These are phyloP conservation scores for Otolemur crassicaudatus DNA, from an alignment of 2,797 vertebrate species.

Conservation along the genomic window DNA sequence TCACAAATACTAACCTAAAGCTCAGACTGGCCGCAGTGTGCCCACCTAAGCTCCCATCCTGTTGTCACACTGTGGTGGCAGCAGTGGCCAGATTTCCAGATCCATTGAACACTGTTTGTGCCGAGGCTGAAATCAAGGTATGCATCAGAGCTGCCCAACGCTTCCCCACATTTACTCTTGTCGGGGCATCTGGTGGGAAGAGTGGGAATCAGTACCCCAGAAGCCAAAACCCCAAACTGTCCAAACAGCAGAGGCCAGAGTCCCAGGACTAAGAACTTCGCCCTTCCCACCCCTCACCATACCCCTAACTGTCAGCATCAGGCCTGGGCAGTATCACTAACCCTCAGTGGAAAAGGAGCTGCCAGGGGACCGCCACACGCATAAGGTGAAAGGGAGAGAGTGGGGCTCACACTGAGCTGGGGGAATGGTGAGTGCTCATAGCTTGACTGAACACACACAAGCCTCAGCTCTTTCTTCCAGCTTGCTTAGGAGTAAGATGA, in stretches of 20 bases:
- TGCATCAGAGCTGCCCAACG: not conserved
- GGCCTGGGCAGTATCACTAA: not conserved
- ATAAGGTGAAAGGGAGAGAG: not conserved
- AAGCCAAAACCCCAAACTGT: not conserved
- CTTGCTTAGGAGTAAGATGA: not conserved
- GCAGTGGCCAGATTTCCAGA: not conserved
- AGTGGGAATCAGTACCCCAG: not conserved
- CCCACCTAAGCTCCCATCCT: not conserved
- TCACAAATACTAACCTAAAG: not conserved
- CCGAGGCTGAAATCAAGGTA: not conserved
- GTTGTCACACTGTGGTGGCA: not conserved
- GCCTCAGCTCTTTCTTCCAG: not conserved
- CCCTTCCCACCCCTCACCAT: fast-evolving
- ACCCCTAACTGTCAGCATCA: not conserved
- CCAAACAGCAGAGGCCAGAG: not conserved
- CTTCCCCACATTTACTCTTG: not conserved
- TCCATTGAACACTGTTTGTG: no score
- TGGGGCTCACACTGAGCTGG: not conserved
- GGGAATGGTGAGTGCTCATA: not conserved
- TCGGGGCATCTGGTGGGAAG: not conserved
- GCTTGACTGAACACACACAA: not conserved
- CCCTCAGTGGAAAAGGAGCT: not conserved
- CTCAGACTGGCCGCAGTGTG: not conserved
- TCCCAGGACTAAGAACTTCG: no score
- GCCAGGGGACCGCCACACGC: not conserved